A percentile compares a stretch with the other conserved stretches of the same genome.
Evolutionary conservation across 2,113 vertebrate genomes (phyloP).

Genomic region (Heteronetta atricapilla): DNA sequence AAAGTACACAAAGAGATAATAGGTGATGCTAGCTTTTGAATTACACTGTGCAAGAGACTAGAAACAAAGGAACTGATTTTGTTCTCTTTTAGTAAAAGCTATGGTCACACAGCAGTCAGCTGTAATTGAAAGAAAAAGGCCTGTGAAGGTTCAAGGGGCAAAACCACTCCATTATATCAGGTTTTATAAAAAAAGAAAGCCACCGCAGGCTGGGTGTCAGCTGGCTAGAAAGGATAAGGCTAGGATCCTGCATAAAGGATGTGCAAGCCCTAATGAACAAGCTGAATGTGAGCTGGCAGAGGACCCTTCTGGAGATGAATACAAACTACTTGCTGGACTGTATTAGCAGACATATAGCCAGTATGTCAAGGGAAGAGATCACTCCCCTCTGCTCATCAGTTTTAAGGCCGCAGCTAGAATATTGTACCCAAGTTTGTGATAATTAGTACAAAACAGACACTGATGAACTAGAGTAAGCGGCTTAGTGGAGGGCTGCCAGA

Average conservation of each 20-base stretch:
- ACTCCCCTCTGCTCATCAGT: not conserved
- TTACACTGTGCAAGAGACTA: not conserved
- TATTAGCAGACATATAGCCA: not conserved
- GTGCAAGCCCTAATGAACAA: not conserved
- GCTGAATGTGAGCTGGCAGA: not conserved
- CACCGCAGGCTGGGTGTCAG: not conserved
- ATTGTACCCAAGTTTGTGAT: not conserved
- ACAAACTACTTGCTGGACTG: fast-evolving
- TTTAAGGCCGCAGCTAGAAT: not conserved
- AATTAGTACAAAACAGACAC: not conserved
- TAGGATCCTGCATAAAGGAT: not conserved
- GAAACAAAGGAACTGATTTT: not conserved
- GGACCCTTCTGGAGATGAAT: not conserved
- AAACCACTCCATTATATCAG: not conserved
- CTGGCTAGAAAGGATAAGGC: not conserved
- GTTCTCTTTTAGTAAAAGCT: not conserved
- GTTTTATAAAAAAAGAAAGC: not conserved
- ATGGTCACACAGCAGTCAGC: not conserved
- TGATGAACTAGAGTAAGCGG: not conserved
- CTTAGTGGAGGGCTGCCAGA: not conserved
- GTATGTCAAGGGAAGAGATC: not conserved
- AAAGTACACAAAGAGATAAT: not conserved
- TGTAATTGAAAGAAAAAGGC: not conserved
- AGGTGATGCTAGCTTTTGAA: not conserved
- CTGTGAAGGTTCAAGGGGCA: not conserved